phyloP scores from a whole-genome alignment of 2,888 invertebrate genomes.

The Thumatha senex region DNA sequence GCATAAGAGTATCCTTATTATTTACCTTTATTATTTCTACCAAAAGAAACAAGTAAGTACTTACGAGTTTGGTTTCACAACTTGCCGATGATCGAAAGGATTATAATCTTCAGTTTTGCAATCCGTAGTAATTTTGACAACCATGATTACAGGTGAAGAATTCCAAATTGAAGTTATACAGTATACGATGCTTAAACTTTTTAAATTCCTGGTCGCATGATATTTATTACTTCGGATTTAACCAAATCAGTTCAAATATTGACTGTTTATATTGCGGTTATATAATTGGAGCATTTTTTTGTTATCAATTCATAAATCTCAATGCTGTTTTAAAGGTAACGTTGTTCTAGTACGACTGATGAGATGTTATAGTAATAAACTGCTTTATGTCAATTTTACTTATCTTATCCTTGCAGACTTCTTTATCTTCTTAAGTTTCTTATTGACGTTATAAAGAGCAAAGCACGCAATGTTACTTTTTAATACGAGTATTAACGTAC shows the following conservation, averaged over 20 bases:
- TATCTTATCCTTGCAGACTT: slow-evolving; percentile 24
- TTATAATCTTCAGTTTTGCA: slow-evolving; percentile 48
- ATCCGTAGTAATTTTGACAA: slow-evolving; percentile 19
- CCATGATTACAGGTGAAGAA: slow-evolving; percentile 11
- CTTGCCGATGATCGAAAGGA: slow-evolving; percentile 66
- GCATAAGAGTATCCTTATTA: too few relatives aligned
- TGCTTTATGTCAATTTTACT: slow-evolving; percentile 16
- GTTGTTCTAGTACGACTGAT: slow-evolving; percentile 16
- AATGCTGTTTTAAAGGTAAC: slow-evolving; percentile 5
- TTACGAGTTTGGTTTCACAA: slow-evolving; percentile 71
- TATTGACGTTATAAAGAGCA: slow-evolving; percentile 16
- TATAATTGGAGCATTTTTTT: slow-evolving; percentile 6
- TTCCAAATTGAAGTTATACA: neutral
- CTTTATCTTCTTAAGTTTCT: slow-evolving; percentile 14
- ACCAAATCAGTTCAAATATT: too few relatives aligned
- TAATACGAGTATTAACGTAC: too few relatives aligned
- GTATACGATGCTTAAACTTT: neutral
- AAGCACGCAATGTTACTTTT: neutral
- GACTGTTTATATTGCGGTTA: neutral
- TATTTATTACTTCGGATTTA: neutral
- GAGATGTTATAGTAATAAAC: slow-evolving; percentile 11
- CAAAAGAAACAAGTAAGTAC: slow-evolving; percentile 33
- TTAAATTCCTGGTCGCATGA: too few relatives aligned
- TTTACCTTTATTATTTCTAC: too few relatives aligned
- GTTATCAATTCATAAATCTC: slow-evolving; percentile 1